These are phyloP conservation scores for Callinectes sapidus DNA, from an alignment of 2,888 invertebrate genomes.

Conservation along the genomic window DNA sequence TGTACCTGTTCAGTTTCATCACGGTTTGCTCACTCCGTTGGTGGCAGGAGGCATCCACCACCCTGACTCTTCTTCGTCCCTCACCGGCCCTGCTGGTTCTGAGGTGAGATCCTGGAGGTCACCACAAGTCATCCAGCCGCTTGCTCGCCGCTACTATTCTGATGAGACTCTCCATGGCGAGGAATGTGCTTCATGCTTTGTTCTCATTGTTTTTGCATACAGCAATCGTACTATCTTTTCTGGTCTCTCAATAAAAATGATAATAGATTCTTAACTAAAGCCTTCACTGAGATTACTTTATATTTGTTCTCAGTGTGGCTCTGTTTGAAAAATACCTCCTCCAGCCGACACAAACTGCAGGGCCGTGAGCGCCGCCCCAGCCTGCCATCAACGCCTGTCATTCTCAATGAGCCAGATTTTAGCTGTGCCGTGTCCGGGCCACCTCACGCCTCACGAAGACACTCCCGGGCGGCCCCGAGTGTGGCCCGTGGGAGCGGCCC, in stretches of 20 bases:
- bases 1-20: background rate
- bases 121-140: background rate
- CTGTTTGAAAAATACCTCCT: background rate
- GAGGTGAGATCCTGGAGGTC: background rate
- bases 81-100: background rate
- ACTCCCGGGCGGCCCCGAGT: constrained; percentile 8
- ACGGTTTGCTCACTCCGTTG: background rate
- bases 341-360: background rate
- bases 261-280: background rate
- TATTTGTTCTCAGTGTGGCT: background rate
- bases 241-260: background rate
- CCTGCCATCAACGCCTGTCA: background rate
- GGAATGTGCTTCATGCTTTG: background rate
- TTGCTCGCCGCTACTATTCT: background rate
- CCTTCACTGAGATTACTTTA: background rate
- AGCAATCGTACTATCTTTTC: background rate
- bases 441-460: background rate
- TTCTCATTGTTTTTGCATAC: background rate
- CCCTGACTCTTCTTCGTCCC: background rate
- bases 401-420: background rate
- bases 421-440: background rate
- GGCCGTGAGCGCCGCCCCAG: background rate
- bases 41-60: background rate
- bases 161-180: background rate
- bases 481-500: constrained; percentile 27